Percentiles rank a stretch among this genome's conserved stretches.
These are phyloP conservation scores for Phengaris alcon DNA, from an alignment of 2,888 invertebrate genomes.

Conservation along the genomic window DNA sequence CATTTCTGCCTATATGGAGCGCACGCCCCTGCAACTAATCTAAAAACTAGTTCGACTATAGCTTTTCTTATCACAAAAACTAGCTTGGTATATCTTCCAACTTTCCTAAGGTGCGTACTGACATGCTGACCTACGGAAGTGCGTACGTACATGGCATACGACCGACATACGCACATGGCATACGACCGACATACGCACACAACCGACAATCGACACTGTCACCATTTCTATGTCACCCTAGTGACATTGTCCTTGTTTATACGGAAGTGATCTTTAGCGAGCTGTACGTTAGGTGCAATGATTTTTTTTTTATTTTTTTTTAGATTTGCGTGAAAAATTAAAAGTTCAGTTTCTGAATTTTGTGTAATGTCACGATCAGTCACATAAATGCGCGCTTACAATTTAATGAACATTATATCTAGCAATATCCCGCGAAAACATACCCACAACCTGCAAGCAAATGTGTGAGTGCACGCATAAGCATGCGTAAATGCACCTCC, in stretches of 20 bases:
- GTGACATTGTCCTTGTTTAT: conserved; percentile 12
- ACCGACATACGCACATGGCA: conserved; percentile 28
- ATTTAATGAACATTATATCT: too few species aligned
- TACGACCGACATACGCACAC: conserved; percentile 28
- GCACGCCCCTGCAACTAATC: too few species aligned
- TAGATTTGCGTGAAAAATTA: too few species aligned
- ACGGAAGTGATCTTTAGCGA: background rate
- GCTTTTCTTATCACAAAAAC: background rate
- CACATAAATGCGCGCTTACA: too few species aligned
- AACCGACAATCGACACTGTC: conserved; percentile 6
- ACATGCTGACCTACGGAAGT: conserved; percentile 26
- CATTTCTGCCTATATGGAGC: too few species aligned
- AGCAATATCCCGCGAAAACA: too few species aligned
- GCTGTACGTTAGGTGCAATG: background rate
- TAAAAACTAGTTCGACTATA: background rate
- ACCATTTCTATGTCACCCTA: conserved; percentile 4
- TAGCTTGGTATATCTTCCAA: conserved; percentile 12
- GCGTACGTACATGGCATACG: conserved; percentile 28
- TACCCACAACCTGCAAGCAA: too few species aligned
- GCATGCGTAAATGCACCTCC: too few species aligned
- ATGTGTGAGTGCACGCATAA: too few species aligned
- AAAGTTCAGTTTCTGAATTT: too few species aligned
- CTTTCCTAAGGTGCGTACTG: background rate
- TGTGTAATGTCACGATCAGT: too few species aligned
- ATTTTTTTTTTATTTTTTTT: background rate